phyloP scores from a whole-genome alignment of 1,140 invertebrate genomes.

The Pseudomyrmex sp. region DNA sequence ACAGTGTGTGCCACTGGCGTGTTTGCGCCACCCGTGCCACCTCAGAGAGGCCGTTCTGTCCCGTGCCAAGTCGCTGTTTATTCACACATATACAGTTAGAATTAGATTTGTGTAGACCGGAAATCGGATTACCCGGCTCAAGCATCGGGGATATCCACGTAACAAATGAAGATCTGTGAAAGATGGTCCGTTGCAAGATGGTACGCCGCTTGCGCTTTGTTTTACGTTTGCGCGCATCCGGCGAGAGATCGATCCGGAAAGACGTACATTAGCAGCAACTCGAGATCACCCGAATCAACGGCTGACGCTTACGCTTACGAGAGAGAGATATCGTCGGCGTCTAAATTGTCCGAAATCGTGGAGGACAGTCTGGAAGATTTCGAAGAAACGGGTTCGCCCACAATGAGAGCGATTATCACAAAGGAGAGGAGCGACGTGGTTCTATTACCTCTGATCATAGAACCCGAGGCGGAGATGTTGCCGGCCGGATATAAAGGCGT shows the following conservation, averaged over 20 bases:
- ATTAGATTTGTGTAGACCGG: background rate
- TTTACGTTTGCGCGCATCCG: constrained; percentile 29
- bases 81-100: background rate
- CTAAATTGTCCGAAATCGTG: background rate
- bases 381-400: background rate
- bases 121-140: background rate
- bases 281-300: background rate
- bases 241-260: background rate
- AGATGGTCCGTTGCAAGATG: constrained; percentile 36
- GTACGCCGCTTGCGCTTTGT: background rate
- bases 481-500: constrained; percentile 79
- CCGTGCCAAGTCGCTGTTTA: background rate
- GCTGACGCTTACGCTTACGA: background rate
- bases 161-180: background rate
- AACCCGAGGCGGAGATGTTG: constrained; percentile 82
- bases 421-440: background rate
- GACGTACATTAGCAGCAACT: background rate
- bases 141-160: background rate
- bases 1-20: constrained; percentile 72
- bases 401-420: constrained; percentile 38
- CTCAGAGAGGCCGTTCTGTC: background rate
- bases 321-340: no score
- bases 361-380: constrained; percentile 10
- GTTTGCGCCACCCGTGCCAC: constrained; percentile 43
- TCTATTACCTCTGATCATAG: constrained; percentile 49